phyloP scores from a whole-genome alignment of 2,888 invertebrate genomes.

The Sussaba pulchella region DNA sequence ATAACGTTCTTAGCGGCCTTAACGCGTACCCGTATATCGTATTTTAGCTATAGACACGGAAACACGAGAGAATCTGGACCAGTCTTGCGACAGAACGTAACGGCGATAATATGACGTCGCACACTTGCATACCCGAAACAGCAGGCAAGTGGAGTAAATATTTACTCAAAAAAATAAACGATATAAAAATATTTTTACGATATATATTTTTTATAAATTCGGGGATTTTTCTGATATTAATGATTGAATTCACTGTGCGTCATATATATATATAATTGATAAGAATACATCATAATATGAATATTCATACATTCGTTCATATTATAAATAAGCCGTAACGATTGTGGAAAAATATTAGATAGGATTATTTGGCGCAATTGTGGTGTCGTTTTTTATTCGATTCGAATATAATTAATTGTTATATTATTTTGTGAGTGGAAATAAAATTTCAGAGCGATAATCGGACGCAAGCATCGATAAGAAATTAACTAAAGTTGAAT shows the following conservation, averaged over 20 bases:
- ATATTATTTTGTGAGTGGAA: background rate
- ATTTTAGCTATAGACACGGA: conserved; percentile 63
- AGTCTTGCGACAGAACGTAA: conserved; percentile 54
- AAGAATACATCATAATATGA: too few species aligned
- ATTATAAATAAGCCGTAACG: background rate
- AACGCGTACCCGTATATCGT: conserved; percentile 21
- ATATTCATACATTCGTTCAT: too few species aligned
- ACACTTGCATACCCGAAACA: conserved; percentile 75
- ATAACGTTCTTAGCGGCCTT: conserved; percentile 67
- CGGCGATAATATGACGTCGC: conserved; percentile 74
- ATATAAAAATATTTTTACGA: too few species aligned
- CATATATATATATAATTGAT: background rate
- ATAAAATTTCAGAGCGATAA: background rate
- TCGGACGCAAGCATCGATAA: background rate
- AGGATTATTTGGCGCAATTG: background rate
- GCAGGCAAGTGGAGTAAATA: conserved; percentile 71
- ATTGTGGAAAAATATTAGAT: conserved; percentile 14
- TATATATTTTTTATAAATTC: background rate
- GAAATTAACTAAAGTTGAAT: background rate
- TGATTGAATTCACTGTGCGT: background rate
- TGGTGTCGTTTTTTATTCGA: background rate
- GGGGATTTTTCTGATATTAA: too few species aligned
- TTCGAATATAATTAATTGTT: background rate
- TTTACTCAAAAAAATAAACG: background rate
- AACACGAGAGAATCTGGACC: conserved; percentile 65